Evolutionary conservation across 2,113 vertebrate genomes (phyloP), one percentile per base, ranked within the genome.

Genomic region (Marmota monax): DNA sequence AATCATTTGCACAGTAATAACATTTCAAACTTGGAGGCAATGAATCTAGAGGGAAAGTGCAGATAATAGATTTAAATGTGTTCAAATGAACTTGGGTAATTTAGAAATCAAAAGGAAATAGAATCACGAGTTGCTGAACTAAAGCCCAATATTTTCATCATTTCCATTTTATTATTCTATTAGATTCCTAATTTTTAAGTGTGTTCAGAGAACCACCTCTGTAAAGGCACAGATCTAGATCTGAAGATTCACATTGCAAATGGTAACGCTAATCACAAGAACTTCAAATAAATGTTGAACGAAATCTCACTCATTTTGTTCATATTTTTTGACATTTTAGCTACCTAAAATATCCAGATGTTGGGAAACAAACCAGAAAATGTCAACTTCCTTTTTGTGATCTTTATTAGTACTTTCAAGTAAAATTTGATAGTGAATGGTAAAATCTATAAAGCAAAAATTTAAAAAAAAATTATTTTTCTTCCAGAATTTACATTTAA

Each of bases 101-200:
- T 91, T 92, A 89, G 79, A 90, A 90, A 94, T 76, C 63, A 95
- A 96, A 84, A 89, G 58, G 42, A 96, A 84, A 90, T 2, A 78
- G 51, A 88, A 93, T 78, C 72, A 92, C 0, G 2, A 69, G 73
- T 39, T 63, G 3, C 37, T 93, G 12, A 53, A 37, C 4, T 48
- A 42, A 69, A 85, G 4, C 2, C 34, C 53, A 77, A 22, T 79
- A 80, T 87, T 91, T 77, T n/a, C 79, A 69, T 32, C 8, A 70
- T 82, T 84, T 94, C 63, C 45, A 65, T 63, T 88, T 93, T 87
- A 85, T 84, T 84, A 84, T 93, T 88, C 14, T 67, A 82, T 87
- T 91, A 93, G n/a, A 76, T 42, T 53, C 2, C 39, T 63, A 67
- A n/a, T 94, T 95, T 84, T 79, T 65, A 88, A 91, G 85, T 79